phyloP scores from a whole-genome alignment of 64 coral and sea anemone genomes.

The Dendrophyllia cribrosa region DNA sequence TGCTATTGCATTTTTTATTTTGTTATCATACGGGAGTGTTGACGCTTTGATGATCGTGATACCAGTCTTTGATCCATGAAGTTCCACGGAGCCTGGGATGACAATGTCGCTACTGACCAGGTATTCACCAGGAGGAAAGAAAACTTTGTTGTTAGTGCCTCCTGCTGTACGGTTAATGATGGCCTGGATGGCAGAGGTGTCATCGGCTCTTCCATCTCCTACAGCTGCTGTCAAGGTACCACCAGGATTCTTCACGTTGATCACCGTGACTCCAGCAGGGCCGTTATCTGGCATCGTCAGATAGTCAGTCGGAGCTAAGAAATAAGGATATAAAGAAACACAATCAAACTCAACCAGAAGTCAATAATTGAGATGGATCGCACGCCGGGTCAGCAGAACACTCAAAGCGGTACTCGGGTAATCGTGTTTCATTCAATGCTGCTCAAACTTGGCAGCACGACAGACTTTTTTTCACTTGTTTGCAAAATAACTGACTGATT shows the following conservation, averaged over 20 bases:
- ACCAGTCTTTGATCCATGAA: slow-evolving; percentile 21
- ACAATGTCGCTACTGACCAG: background rate
- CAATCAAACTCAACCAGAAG: background rate
- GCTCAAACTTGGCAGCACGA: no score
- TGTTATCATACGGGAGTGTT: background rate
- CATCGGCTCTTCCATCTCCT: slow-evolving; percentile 22
- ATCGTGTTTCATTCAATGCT: no score
- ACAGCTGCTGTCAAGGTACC: background rate
- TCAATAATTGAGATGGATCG: no score
- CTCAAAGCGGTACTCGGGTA: no score
- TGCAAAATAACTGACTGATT: no score
- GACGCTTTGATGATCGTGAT: slow-evolving; percentile 1
- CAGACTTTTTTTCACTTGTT: no score
- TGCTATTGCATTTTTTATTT: background rate
- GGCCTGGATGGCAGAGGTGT: slow-evolving; percentile 18
- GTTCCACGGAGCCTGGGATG: background rate
- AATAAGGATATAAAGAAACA: background rate
- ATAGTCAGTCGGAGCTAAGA: background rate
- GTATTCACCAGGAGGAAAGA: slow-evolving; percentile 49
- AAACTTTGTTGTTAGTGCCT: background rate
- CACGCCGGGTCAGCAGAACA: no score
- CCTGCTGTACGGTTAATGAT: background rate
- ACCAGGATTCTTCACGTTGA: slow-evolving; percentile 24
- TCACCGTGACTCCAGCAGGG: slow-evolving; percentile 15
- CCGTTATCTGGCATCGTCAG: background rate